Conservation (phyloP, 2,113 vertebrate genomes). For the Hassar affinis region DNA sequence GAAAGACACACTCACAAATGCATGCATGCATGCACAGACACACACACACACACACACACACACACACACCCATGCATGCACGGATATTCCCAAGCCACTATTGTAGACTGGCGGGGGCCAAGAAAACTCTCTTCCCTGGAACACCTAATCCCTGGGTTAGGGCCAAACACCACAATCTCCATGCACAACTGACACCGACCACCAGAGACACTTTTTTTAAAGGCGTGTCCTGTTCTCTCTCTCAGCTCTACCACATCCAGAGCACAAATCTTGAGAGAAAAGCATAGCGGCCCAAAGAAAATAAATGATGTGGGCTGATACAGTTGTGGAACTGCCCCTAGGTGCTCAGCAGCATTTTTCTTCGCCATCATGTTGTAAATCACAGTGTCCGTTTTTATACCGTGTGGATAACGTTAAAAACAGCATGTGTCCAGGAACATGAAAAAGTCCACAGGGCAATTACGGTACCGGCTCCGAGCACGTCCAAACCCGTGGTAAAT, state of each 20-base stretch:
- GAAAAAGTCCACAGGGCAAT: conserved; percentile 19
- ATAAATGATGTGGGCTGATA: conserved; percentile 79
- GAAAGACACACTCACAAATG: conserved; percentile 23
- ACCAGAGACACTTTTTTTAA: conserved; percentile 81
- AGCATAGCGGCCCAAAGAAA: conserved; percentile 82
- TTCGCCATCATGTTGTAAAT: conserved; percentile 72
- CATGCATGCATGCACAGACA: conserved; percentile 13
- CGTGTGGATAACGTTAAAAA: neutral
- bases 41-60: conserved; percentile 28
- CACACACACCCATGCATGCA: conserved; percentile 51
- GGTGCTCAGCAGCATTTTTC: conserved; percentile 76
- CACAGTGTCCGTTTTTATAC: conserved; percentile 58
- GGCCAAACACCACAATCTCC: conserved; percentile 83
- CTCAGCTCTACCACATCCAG: conserved; percentile 78
- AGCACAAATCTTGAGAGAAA: conserved; percentile 75
- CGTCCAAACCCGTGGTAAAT: conserved; percentile 7
- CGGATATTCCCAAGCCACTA: conserved; percentile 78
- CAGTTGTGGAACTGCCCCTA: conserved; percentile 82
- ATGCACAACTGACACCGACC: conserved; percentile 79
- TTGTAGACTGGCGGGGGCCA: conserved; percentile 71
- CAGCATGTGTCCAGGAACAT: neutral
- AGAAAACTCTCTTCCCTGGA: conserved; percentile 79
- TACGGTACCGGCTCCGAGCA: conserved; percentile 16
- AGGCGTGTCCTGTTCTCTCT: conserved; percentile 86
- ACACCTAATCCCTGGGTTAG: conserved; percentile 91